Evolutionary conservation across 2,113 vertebrate genomes (phyloP), one percentile per base, ranked within the genome.

Genomic region (Chroicocephalus ridibundus): DNA sequence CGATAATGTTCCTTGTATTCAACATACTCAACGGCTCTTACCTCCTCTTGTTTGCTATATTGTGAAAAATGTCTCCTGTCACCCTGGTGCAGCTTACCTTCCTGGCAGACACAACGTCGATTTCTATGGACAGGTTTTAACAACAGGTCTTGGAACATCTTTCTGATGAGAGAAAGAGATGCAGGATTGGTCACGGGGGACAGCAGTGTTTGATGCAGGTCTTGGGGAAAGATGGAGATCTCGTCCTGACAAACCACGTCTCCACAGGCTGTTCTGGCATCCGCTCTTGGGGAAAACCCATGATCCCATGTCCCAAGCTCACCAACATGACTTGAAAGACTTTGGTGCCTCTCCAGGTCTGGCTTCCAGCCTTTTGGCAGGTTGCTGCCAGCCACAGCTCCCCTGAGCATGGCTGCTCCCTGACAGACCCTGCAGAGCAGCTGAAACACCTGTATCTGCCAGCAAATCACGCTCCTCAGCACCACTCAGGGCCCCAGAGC

Each of bases 91-190:
- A 38, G 40, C 26, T 51, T 49, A 11, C 54, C 54, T 60, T 72
- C 0, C 1, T 17, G 34, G 72, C 68, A 74, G 44, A 42, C 0
- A 2, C 54, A 24, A 2, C 21, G 6, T 11, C 20, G 44, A n/a
- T 65, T 83, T 89, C 58, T 77, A 26, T 2, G 34, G 27, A 52
- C 0, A 8, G 10, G 8, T 64, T 86, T 58, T 57, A 76, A 72
- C 11, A 32, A 46, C 19, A 44, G 13, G 8, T 16, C 46, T 66
- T 49, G 27, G 38, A 85, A 70, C 32, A 36, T 5, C 32, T 58
- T 83, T 61, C 61, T 62, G 76, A 34, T 8, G 24, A 47, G 25
- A 72, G 6, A 22, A 78, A 34, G 51, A 2, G 29, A 31, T 1
- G 0, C 2, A 3, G 46, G 38, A 52, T 34, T 58, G 15, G 31